Percentiles rank a stretch among this genome's conserved stretches.
phyloP scores from a whole-genome alignment of 1,140 invertebrate species.

The Atta cephalotes region DNA sequence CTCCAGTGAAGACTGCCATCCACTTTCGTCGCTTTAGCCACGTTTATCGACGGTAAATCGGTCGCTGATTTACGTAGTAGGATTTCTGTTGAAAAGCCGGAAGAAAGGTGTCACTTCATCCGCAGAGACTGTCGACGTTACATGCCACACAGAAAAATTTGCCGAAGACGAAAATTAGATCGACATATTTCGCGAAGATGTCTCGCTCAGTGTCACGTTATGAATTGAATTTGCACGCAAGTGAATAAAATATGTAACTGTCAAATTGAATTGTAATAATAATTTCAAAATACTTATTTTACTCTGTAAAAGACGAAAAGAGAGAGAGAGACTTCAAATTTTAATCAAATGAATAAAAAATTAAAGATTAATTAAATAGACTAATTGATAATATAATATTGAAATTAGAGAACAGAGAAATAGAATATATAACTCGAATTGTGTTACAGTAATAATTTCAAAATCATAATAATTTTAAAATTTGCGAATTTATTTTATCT shows the following conservation, averaged over 20 bases:
- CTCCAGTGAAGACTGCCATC: constrained; percentile 38
- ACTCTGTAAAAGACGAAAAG: background rate
- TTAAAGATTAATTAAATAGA: background rate
- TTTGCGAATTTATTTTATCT: background rate
- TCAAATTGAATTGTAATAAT: background rate
- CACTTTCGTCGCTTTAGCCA: constrained; percentile 38
- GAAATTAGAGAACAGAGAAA: background rate
- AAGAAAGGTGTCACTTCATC: constrained; percentile 47
- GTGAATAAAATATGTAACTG: constrained; percentile 22
- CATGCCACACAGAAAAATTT: constrained; percentile 25
- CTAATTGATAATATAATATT: background rate
- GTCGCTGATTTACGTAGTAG: constrained; percentile 34
- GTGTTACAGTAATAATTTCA: background rate
- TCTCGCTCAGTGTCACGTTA: constrained; percentile 31
- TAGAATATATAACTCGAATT: constrained; percentile 11
- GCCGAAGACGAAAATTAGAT: constrained; percentile 49
- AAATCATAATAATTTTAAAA: background rate
- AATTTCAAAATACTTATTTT: background rate
- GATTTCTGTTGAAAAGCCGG: constrained; percentile 48
- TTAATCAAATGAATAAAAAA: background rate
- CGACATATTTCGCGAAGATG: constrained; percentile 45
- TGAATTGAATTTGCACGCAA: background rate
- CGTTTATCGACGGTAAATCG: constrained; percentile 57
- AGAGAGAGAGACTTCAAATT: background rate
- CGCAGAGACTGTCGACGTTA: constrained; percentile 43